phyloP scores from a whole-genome alignment of 2,888 invertebrate genomes.

The Diadegma fenestrale region DNA sequence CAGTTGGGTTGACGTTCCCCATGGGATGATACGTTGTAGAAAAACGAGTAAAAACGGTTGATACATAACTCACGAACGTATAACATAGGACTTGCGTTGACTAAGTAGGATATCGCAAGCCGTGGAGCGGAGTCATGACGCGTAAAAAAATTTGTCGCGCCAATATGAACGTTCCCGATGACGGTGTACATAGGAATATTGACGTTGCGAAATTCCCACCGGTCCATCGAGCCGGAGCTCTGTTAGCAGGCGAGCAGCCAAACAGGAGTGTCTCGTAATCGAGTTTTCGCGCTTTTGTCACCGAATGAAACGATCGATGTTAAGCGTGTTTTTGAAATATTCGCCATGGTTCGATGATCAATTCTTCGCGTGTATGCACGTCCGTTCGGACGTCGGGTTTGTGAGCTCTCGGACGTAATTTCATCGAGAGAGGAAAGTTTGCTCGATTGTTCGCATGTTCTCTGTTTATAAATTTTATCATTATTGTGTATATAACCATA shows the following conservation, averaged over 20 bases:
- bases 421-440: constrained; percentile 2
- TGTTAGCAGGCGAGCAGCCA: constrained; percentile 45
- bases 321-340: constrained; percentile 70
- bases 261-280: constrained; percentile 60
- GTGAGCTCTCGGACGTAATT: constrained; percentile 12
- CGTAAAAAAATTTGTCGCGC: constrained; percentile 46
- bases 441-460: constrained; percentile 25
- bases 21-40: neutral
- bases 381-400: constrained; percentile 7
- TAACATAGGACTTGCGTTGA: neutral
- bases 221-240: constrained; percentile 25
- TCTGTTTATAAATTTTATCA: constrained; percentile 17
- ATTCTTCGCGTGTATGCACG: constrained; percentile 27
- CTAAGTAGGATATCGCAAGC: constrained; percentile 12
- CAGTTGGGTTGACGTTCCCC: neutral
- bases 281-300: constrained; percentile 66
- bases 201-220: constrained; percentile 30
- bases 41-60: neutral
- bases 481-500: constrained; percentile 43
- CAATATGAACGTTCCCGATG: constrained; percentile 11
- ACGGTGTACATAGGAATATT: constrained; percentile 22
- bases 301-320: constrained; percentile 44
- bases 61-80: constrained; percentile 4
- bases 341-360: constrained; percentile 58
- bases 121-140: constrained; percentile 56